Percentiles rank a stretch among this genome's conserved stretches.
phyloP scores from a whole-genome alignment of 2,113 vertebrate species.

The Strigops habroptila region DNA sequence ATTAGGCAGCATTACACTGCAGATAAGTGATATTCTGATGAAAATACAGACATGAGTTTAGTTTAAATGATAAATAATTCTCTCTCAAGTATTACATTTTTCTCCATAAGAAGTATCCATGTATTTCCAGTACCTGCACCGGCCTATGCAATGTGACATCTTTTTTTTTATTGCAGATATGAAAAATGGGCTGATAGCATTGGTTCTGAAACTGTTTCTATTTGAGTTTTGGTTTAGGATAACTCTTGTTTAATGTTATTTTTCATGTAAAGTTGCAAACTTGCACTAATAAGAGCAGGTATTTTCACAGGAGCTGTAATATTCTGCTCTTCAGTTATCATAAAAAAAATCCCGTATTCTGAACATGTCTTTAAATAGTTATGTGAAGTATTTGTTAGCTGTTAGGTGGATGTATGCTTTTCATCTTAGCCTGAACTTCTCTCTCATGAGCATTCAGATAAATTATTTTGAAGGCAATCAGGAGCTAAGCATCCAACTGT shows the following conservation, averaged over 20 bases:
- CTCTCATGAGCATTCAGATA: conserved; percentile 39
- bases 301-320: background rate
- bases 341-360: conserved; percentile 38
- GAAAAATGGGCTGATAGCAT: background rate
- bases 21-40: background rate
- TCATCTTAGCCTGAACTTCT: conserved; percentile 36
- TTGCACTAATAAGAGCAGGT: background rate
- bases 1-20: background rate
- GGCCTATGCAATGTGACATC: background rate
- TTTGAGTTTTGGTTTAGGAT: background rate
- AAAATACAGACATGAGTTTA: background rate
- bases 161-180: background rate
- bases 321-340: background rate
- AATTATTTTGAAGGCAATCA: conserved; percentile 41
- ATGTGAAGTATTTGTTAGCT: conserved; percentile 44
- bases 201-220: background rate
- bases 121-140: background rate
- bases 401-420: conserved; percentile 47
- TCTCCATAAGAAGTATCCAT: background rate
- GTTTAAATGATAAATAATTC: background rate
- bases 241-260: background rate
- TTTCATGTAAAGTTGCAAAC: background rate
- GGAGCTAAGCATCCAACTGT: background rate
- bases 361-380: background rate
- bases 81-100: background rate